These are phyloP conservation scores for Apamea sordens DNA, from an alignment of 2,888 invertebrate genomes.

Conservation along the genomic window DNA sequence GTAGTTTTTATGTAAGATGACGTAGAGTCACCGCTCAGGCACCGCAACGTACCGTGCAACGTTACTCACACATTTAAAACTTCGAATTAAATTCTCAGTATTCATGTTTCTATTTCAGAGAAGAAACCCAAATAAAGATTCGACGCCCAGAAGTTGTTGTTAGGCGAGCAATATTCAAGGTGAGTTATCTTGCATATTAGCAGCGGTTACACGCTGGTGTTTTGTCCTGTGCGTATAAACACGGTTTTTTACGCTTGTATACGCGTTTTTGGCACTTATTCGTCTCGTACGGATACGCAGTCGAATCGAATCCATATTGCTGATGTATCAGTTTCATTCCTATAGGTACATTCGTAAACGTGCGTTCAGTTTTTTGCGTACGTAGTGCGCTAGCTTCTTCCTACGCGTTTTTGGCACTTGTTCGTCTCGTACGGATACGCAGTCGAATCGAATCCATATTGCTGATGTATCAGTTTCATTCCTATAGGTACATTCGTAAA, in stretches of 20 bases:
- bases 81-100: not conserved
- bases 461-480: too few species aligned
- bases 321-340: too few species aligned
- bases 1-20: not conserved
- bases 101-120: slow-evolving; percentile 10
- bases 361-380: not conserved
- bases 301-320: too few species aligned
- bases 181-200: not conserved
- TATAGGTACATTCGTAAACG: not conserved
- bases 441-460: too few species aligned
- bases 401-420: too few species aligned
- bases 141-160: not conserved
- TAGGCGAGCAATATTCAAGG: slow-evolving; percentile 12
- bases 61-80: not conserved
- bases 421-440: too few species aligned
- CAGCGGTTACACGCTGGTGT: not conserved
- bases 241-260: too few species aligned
- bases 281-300: too few species aligned
- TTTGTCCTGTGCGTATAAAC: not conserved
- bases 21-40: not conserved
- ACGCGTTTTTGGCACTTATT: not conserved
- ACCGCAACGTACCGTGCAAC: not conserved
- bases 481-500: too few species aligned
- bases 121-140: not conserved
- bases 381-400: too few species aligned